Percentiles rank a stretch among this genome's conserved stretches.
These are phyloP conservation scores for Melanotus villosus DNA, from an alignment of 2,888 invertebrate species.

Conservation along the genomic window DNA sequence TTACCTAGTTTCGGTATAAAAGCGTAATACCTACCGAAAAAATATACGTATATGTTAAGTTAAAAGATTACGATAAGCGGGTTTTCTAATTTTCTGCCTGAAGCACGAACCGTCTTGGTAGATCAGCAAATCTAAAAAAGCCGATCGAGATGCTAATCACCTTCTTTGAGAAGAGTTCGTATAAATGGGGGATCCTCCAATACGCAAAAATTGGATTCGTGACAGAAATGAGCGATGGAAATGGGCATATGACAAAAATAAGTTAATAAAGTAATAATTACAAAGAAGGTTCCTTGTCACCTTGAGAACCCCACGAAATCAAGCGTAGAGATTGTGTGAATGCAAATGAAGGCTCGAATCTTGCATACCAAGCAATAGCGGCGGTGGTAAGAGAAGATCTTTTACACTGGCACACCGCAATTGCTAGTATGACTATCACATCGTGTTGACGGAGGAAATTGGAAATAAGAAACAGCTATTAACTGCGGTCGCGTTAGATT, in stretches of 20 bases:
- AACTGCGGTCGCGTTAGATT: neutral
- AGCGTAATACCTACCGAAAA: too few species aligned
- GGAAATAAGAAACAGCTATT: conserved; percentile 49
- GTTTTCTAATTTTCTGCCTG: conserved; percentile 18
- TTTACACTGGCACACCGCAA: conserved; percentile 40
- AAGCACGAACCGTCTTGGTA: neutral
- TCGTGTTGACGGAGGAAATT: conserved; percentile 49
- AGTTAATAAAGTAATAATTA: conserved; percentile 55
- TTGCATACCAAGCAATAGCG: conserved; percentile 55
- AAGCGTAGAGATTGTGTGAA: conserved; percentile 54
- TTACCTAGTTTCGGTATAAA: too few species aligned
- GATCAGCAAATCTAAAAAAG: conserved; percentile 10
- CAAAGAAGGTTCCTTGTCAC: conserved; percentile 54
- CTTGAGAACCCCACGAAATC: conserved; percentile 53
- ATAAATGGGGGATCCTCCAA: conserved; percentile 10
- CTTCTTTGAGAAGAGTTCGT: conserved; percentile 11
- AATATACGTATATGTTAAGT: too few species aligned
- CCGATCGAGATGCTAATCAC: conserved; percentile 18
- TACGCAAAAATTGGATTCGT: conserved; percentile 29
- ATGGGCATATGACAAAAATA: conserved; percentile 54
- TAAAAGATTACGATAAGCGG: neutral
- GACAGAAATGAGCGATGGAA: conserved; percentile 34
- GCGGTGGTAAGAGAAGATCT: conserved; percentile 50
- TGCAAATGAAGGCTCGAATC: conserved; percentile 56
- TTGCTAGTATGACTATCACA: conserved; percentile 34